phyloP scores from a whole-genome alignment of 2,113 vertebrate genomes.

The Cyprinodon tularosa region DNA sequence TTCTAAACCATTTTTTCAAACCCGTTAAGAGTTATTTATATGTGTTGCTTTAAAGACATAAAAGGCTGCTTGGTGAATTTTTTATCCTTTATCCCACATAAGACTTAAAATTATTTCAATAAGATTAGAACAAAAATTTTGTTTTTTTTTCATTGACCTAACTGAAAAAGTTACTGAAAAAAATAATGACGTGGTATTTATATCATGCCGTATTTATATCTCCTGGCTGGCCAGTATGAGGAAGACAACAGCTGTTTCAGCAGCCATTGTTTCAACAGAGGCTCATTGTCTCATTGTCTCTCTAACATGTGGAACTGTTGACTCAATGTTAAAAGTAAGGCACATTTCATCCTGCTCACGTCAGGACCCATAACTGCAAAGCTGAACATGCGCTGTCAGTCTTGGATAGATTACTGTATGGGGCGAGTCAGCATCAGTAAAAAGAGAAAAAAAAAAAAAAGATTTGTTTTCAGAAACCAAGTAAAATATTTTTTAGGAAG shows the following conservation, averaged over 20 bases:
- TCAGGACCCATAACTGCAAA: conserved; percentile 25
- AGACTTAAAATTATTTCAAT: not conserved
- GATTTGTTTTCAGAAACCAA: too few relatives aligned
- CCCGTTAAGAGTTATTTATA: conserved; percentile 1
- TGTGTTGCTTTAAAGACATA: not conserved
- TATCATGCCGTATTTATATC: conserved; percentile 49
- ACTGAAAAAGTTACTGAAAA: conserved; percentile 17
- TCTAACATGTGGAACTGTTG: conserved; percentile 51
- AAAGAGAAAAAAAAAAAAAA: too few relatives aligned
- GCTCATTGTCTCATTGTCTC: conserved; percentile 40
- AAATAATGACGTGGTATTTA: conserved; percentile 22
- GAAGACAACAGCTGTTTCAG: conserved; percentile 66
- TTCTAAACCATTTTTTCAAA: not conserved
- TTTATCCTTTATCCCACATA: not conserved
- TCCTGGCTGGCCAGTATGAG: conserved; percentile 4
- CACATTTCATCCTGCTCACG: conserved; percentile 29
- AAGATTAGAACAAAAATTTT: not conserved
- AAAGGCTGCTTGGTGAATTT: not conserved
- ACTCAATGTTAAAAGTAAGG: conserved; percentile 67
- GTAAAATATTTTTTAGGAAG: too few relatives aligned
- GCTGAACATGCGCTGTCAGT: conserved; percentile 1
- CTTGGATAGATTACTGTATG: not conserved
- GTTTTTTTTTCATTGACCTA: not conserved
- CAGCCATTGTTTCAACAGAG: conserved; percentile 34
- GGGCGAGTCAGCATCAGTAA: not conserved